These are phyloP conservation scores for Zaprionus gabonicus DNA, from an alignment of 1,140 invertebrate species.

Conservation along the genomic window DNA sequence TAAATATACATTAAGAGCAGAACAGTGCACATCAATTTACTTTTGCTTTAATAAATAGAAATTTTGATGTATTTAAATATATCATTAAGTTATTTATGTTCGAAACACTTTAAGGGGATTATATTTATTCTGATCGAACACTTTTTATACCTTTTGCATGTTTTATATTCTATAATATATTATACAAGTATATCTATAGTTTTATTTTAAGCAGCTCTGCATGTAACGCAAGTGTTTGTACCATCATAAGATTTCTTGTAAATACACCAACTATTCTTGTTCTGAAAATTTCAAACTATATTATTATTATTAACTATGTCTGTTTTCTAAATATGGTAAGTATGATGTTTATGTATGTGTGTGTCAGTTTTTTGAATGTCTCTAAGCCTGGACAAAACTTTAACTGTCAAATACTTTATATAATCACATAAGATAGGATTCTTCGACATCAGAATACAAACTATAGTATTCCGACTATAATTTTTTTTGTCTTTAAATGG, in stretches of 20 bases:
- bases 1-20: neutral
- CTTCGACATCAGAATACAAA: conserved; percentile 6
- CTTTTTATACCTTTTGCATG: neutral
- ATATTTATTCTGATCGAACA: neutral
- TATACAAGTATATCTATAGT: too few relatives aligned
- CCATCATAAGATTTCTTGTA: neutral
- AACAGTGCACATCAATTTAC: neutral
- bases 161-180: neutral
- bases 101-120: neutral
- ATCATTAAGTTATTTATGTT: too few relatives aligned
- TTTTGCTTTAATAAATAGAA: neutral
- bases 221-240: neutral
- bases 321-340: conserved; percentile 17
- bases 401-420: conserved; percentile 4
- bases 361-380: conserved; percentile 29
- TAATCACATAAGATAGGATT: conserved; percentile 6
- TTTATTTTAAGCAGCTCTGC: neutral
- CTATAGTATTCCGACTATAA: neutral
- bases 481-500: conserved; percentile 2
- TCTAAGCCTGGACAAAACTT: conserved; percentile 19
- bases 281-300: conserved; percentile 4
- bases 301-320: neutral
- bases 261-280: neutral
- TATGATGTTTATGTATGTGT: conserved; percentile 33
- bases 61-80: too few relatives aligned